A percentile compares a stretch with the other conserved stretches of the same genome.
Conservation (phyloP, 2,888 invertebrate species). For the Lymantria monacha region DNA sequence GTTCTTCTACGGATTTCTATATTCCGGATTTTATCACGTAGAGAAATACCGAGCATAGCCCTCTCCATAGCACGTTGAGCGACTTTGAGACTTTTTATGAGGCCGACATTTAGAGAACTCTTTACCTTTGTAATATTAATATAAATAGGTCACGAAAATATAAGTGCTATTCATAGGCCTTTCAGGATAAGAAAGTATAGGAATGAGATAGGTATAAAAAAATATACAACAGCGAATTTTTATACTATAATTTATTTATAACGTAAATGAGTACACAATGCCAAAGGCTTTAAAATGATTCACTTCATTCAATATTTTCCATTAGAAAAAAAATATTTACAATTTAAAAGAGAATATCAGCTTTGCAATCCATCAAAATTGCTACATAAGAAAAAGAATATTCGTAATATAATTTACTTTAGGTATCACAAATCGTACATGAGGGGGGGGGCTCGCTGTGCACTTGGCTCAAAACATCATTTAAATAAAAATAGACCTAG, state of each 20-base stretch:
- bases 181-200: neutral
- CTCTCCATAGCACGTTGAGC: too few species aligned
- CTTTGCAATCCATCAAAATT: slow-evolving; percentile 70
- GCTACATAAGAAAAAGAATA: slow-evolving; percentile 58
- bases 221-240: slow-evolving; percentile 25
- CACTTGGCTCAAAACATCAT: slow-evolving; percentile 61
- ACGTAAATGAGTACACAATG: slow-evolving; percentile 83
- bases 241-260: slow-evolving; percentile 82
- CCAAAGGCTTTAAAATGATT: slow-evolving; percentile 80
- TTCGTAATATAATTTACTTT: slow-evolving; percentile 54
- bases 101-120: too few species aligned
- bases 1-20: too few species aligned
- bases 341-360: slow-evolving; percentile 74
- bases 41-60: too few species aligned
- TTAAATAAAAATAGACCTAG: slow-evolving; percentile 42
- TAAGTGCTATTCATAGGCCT: too few species aligned
- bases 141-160: too few species aligned
- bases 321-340: slow-evolving; percentile 79
- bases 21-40: too few species aligned
- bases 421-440: slow-evolving; percentile 75
- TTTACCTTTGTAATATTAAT: too few species aligned
- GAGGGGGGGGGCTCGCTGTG: slow-evolving; percentile 66
- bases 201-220: neutral
- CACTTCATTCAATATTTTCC: slow-evolving; percentile 76
- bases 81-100: too few species aligned